Percentiles rank a stretch among this genome's conserved stretches.
These are phyloP conservation scores for Cyanoliseus patagonus DNA, from an alignment of 2,113 vertebrate genomes.

Conservation along the genomic window DNA sequence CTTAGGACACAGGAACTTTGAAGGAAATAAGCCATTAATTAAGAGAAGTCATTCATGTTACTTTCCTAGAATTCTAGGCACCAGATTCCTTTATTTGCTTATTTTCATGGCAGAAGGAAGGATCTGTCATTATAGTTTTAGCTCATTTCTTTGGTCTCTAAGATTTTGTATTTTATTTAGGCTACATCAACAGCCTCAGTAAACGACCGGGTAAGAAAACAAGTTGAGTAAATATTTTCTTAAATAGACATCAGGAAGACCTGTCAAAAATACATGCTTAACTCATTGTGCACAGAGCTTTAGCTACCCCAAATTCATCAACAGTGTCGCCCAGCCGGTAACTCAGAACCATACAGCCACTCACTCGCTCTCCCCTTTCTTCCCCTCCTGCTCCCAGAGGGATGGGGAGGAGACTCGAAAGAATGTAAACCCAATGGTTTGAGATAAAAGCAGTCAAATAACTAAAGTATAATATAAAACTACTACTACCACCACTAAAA, in stretches of 20 bases:
- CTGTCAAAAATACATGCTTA: background rate
- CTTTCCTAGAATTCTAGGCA: background rate
- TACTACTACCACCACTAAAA: background rate
- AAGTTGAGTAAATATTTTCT: background rate
- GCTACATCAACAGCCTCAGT: background rate
- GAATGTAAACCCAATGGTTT: background rate
- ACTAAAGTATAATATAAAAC: background rate
- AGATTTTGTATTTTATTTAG: background rate
- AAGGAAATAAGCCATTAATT: background rate
- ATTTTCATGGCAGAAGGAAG: background rate
- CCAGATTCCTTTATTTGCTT: background rate
- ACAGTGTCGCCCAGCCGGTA: background rate
- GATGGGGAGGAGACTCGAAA: background rate
- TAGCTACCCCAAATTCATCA: background rate
- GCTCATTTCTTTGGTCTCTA: background rate
- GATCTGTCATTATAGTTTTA: background rate
- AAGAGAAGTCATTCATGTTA: background rate
- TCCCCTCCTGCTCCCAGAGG: background rate
- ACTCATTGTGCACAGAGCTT: background rate
- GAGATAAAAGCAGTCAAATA: background rate
- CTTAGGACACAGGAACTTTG: background rate
- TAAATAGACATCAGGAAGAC: background rate
- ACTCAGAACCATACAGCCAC: background rate
- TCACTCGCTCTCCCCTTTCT: background rate
- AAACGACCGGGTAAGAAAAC: background rate